These are phyloP conservation scores for Acleris emargana DNA, from an alignment of 2,888 invertebrate species.

Conservation along the genomic window DNA sequence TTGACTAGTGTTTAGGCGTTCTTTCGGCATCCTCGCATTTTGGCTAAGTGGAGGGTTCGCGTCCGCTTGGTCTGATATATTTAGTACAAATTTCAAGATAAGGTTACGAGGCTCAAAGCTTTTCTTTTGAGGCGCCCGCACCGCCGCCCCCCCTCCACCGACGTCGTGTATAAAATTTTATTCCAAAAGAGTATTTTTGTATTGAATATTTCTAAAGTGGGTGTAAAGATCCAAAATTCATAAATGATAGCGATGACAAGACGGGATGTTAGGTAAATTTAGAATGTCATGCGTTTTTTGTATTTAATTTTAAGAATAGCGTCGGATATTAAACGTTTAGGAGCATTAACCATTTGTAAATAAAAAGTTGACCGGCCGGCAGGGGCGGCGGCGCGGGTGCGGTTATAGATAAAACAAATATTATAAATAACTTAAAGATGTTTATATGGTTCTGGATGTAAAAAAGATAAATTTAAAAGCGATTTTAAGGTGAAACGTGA, in stretches of 20 bases:
- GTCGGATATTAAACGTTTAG: slow-evolving; percentile 87
- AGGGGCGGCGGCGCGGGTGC: slow-evolving; percentile 63
- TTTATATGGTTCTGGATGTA: slow-evolving; percentile 85
- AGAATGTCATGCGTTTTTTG: slow-evolving; percentile 83
- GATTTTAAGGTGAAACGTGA: slow-evolving; percentile 73
- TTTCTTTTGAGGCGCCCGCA: slow-evolving; percentile 74
- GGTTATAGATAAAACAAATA: slow-evolving; percentile 82
- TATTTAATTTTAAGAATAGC: slow-evolving; percentile 85
- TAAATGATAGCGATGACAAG: slow-evolving; percentile 82
- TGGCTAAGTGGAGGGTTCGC: slow-evolving; percentile 81
- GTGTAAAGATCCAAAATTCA: slow-evolving; percentile 85
- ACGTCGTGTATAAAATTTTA: slow-evolving; percentile 83
- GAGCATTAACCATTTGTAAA: slow-evolving; percentile 89
- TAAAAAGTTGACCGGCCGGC: slow-evolving; percentile 73
- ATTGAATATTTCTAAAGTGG: slow-evolving; percentile 85
- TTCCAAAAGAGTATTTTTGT: slow-evolving; percentile 85
- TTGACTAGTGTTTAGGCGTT: slow-evolving; percentile 81
- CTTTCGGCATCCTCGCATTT: slow-evolving; percentile 84
- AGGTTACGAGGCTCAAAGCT: slow-evolving; percentile 84
- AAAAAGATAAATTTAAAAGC: slow-evolving; percentile 79
- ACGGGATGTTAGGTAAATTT: slow-evolving; percentile 80
- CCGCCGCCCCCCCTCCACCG: slow-evolving; percentile 61
- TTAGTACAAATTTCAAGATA: slow-evolving; percentile 84
- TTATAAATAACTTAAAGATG: slow-evolving; percentile 83
- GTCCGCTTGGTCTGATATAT: slow-evolving; percentile 81